Evolutionary conservation across 1,140 invertebrate species (phyloP).

Genomic region (Lucilia cuprina): DNA sequence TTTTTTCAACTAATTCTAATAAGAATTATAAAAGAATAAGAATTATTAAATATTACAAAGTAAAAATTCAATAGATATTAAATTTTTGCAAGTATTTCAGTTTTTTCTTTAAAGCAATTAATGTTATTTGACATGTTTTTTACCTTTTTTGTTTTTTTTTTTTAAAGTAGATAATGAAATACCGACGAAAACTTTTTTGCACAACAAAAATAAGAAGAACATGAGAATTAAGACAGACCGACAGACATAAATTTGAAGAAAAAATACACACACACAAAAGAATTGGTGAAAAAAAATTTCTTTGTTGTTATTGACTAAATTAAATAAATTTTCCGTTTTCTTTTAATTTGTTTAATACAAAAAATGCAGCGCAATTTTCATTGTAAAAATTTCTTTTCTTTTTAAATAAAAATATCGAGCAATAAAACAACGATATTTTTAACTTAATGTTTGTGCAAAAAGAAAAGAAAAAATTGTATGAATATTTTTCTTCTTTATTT

Average conservation of each 20-base stretch:
- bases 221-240: not conserved
- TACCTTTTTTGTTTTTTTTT: not conserved
- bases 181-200: not conserved
- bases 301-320: slow-evolving; percentile 5
- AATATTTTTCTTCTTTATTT: slow-evolving; percentile 22
- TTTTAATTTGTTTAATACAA: not conserved
- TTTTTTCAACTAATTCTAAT: too few relatives aligned
- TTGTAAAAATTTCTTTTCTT: not conserved
- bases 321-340: slow-evolving; percentile 4
- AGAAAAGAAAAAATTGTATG: slow-evolving; percentile 21
- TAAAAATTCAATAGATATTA: too few relatives aligned
- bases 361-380: slow-evolving; percentile 16
- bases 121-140: slow-evolving; percentile 4
- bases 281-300: not conserved
- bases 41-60: too few relatives aligned
- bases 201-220: slow-evolving; percentile 18
- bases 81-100: not conserved
- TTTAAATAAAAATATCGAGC: not conserved
- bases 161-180: not conserved
- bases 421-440: slow-evolving; percentile 25
- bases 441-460: slow-evolving; percentile 9
- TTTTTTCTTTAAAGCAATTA: not conserved
- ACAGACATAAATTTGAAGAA: not conserved
- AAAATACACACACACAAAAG: not conserved
- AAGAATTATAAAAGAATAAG: too few relatives aligned